Percentiles rank a stretch among this genome's conserved stretches.
These are phyloP conservation scores for Coturnix japonica DNA, from an alignment of 2,113 vertebrate genomes.

Conservation along the genomic window DNA sequence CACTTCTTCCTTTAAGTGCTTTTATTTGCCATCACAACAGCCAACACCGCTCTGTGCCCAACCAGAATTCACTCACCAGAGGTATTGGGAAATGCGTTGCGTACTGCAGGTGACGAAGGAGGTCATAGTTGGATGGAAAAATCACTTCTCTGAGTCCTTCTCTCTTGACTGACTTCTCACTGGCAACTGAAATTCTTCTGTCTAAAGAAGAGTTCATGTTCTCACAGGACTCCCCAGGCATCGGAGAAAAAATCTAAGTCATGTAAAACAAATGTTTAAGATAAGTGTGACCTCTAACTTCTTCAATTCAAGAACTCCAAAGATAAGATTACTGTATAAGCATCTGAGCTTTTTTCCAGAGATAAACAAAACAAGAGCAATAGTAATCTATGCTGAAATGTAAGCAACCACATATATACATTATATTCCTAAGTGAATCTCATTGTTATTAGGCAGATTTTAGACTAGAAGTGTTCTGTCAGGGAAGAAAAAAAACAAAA, in stretches of 20 bases:
- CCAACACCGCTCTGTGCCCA: accelerated
- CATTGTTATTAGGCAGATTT: background rate
- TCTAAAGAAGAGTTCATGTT: constrained; percentile 66
- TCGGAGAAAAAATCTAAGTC: constrained; percentile 80
- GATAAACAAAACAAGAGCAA: background rate
- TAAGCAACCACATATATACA: background rate
- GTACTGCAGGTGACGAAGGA: constrained; percentile 79
- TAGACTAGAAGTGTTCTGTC: background rate
- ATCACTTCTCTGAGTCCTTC: constrained; percentile 74
- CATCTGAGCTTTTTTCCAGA: background rate
- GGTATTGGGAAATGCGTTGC: constrained; percentile 80
- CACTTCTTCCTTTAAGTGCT: background rate
- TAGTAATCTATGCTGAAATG: background rate
- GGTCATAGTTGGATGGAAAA: constrained; percentile 79
- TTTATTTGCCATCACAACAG: background rate
- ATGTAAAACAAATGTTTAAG: constrained; percentile 71
- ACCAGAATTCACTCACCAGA: constrained; percentile 65
- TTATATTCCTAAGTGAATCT: background rate
- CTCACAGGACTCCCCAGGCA: constrained; percentile 77
- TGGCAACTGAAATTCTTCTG: constrained; percentile 68
- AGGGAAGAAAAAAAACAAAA: background rate
- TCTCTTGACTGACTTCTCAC: constrained; percentile 74
- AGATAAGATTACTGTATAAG: background rate
- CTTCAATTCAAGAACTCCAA: background rate
- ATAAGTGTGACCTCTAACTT: constrained; percentile 45